phyloP scores from a whole-genome alignment of 2,888 invertebrate species.

The Clitarchus hookeri region DNA sequence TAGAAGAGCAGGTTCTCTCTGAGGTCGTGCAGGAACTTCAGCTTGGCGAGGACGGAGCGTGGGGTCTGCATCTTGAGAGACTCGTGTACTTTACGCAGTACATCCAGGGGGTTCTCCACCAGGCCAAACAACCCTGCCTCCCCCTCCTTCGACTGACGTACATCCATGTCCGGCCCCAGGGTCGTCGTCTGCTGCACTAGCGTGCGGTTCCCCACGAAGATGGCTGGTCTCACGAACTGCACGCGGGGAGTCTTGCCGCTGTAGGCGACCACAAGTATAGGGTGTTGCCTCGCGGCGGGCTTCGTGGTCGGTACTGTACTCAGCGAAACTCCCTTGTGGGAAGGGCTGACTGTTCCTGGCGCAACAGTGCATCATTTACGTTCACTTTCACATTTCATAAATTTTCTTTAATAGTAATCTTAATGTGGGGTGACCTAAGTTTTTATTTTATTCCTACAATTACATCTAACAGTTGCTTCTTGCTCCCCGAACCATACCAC shows the following conservation, averaged over 20 bases:
- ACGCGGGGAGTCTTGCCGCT: not conserved
- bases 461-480: too few relatives aligned
- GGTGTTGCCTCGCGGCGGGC: not conserved
- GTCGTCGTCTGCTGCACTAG: not conserved
- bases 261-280: not conserved
- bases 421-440: too few relatives aligned
- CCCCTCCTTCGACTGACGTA: not conserved
- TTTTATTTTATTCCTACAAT: too few relatives aligned
- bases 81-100: conserved; percentile 10
- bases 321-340: not conserved
- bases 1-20: conserved; percentile 17
- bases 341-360: not conserved
- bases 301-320: not conserved
- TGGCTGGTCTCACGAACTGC: not conserved
- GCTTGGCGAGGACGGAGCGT: conserved; percentile 15
- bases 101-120: conserved; percentile 16
- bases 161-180: not conserved
- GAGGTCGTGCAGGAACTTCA: conserved; percentile 4
- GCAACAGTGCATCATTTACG: not conserved
- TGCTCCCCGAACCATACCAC: too few relatives aligned
- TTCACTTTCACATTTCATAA: too few relatives aligned
- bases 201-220: not conserved
- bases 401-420: too few relatives aligned
- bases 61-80: conserved; percentile 21
- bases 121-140: conserved; percentile 5